These are phyloP conservation scores for Corythoichthys intestinalis DNA, from an alignment of 2,113 vertebrate species.

Conservation along the genomic window DNA sequence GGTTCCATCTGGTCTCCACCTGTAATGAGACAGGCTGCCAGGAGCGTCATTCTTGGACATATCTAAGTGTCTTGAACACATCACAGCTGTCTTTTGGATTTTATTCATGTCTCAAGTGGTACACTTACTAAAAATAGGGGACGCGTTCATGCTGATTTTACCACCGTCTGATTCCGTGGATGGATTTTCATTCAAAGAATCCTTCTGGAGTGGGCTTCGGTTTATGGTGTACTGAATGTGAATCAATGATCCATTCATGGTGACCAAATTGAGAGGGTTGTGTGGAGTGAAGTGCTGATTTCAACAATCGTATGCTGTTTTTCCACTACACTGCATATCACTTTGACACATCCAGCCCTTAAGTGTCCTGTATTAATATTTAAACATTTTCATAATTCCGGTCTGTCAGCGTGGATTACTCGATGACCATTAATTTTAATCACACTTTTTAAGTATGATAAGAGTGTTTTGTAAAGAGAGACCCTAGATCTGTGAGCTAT, in stretches of 20 bases:
- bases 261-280: not conserved
- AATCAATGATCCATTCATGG: slow-evolving; percentile 19
- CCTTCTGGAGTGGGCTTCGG: not conserved
- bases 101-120: slow-evolving; percentile 1
- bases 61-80: slow-evolving; percentile 14
- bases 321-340: slow-evolving; percentile 17
- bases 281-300: slow-evolving; percentile 4
- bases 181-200: slow-evolving; percentile 28
- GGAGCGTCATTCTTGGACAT: slow-evolving; percentile 9
- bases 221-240: not conserved
- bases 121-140: slow-evolving; percentile 17
- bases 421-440: slow-evolving; percentile 20
- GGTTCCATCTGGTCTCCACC: slow-evolving; percentile 57
- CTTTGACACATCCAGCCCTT: slow-evolving; percentile 34
- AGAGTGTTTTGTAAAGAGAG: not conserved
- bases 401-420: slow-evolving; percentile 45
- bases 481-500: not conserved
- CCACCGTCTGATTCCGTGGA: slow-evolving; percentile 3
- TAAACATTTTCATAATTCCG: slow-evolving; percentile 35
- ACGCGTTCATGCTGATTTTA: not conserved
- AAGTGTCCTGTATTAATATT: slow-evolving; percentile 57
- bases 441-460: not conserved
- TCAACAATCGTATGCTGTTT: slow-evolving; percentile 9
- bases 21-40: slow-evolving; percentile 19
- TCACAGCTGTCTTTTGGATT: not conserved